Evolutionary conservation across 2,888 invertebrate genomes (phyloP).

Genomic region (Spodoptera littoralis): DNA sequence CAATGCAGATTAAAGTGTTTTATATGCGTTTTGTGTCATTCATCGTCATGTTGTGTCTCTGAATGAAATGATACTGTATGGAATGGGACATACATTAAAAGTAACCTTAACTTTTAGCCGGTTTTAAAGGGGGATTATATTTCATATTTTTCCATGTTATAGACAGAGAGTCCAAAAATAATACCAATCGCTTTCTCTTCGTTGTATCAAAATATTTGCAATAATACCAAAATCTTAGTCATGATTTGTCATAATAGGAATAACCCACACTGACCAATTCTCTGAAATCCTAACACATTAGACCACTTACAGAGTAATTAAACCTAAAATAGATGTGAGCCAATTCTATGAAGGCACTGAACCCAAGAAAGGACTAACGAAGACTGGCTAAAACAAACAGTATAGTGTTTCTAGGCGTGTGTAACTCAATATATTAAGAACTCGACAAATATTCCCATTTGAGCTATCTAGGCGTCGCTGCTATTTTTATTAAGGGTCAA

Average conservation of each 20-base stretch:
- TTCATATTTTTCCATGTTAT: too few relatives aligned
- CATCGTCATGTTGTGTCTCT: neutral
- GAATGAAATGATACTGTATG: too few relatives aligned
- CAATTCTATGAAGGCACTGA: slow-evolving; percentile 14
- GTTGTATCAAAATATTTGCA: slow-evolving; percentile 4
- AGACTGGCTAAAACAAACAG: slow-evolving; percentile 10
- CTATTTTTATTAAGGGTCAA: slow-evolving; percentile 39
- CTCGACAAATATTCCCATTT: slow-evolving; percentile 13
- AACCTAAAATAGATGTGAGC: slow-evolving; percentile 27
- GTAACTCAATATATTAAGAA: slow-evolving; percentile 20
- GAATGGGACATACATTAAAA: too few relatives aligned
- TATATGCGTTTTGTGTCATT: slow-evolving; percentile 25
- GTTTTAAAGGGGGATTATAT: too few relatives aligned
- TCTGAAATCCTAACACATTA: slow-evolving; percentile 45
- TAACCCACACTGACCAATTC: slow-evolving; percentile 34
- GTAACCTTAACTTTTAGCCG: too few relatives aligned
- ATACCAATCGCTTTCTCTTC: neutral
- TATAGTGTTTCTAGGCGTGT: slow-evolving; percentile 12
- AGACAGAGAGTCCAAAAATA: too few relatives aligned
- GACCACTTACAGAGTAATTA: slow-evolving; percentile 39
- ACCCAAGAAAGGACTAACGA: slow-evolving; percentile 9
- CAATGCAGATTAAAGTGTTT: slow-evolving; percentile 16
- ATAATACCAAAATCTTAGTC: slow-evolving; percentile 39
- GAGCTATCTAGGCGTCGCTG: slow-evolving; percentile 21
- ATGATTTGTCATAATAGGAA: slow-evolving; percentile 23